A percentile compares a stretch with the other conserved stretches of the same genome.
phyloP scores from a whole-genome alignment of 2,888 invertebrate genomes.

The Thumatha senex region DNA sequence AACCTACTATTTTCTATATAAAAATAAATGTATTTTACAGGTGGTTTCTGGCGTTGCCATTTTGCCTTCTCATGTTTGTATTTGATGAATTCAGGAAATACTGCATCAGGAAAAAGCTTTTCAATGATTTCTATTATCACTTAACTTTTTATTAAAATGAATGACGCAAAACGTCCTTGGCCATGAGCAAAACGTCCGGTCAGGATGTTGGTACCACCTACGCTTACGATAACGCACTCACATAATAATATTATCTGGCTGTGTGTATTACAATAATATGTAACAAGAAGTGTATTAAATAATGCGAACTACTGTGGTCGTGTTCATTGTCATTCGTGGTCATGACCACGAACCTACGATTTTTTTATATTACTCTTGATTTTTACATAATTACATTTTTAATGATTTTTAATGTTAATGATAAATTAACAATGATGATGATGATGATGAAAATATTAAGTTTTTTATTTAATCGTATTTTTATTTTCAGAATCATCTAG shows the following conservation, averaged over 20 bases:
- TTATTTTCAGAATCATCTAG: too few species aligned
- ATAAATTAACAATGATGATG: too few species aligned
- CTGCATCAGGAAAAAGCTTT: conserved; percentile 80
- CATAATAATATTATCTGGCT: background rate
- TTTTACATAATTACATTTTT: too few species aligned
- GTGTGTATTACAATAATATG: background rate
- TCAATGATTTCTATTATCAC: conserved; percentile 67
- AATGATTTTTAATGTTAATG: too few species aligned
- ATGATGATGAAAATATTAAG: too few species aligned
- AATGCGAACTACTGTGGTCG: too few species aligned
- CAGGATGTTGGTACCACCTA: conserved; percentile 4
- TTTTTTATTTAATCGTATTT: too few species aligned
- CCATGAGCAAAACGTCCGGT: background rate
- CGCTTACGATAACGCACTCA: conserved; percentile 13
- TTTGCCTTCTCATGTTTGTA: conserved; percentile 86
- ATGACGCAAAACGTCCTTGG: conserved; percentile 1
- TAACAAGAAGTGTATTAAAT: background rate
- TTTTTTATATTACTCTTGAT: too few species aligned
- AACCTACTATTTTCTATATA: too few species aligned
- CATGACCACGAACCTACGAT: too few species aligned
- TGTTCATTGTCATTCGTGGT: too few species aligned
- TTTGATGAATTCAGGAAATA: conserved; percentile 90
- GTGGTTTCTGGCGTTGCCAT: conserved; percentile 90
- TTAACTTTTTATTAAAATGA: conserved; percentile 60
- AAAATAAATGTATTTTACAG: conserved; percentile 50